These are phyloP conservation scores for Solea senegalensis DNA, from an alignment of 2,113 vertebrate species.

Conservation along the genomic window DNA sequence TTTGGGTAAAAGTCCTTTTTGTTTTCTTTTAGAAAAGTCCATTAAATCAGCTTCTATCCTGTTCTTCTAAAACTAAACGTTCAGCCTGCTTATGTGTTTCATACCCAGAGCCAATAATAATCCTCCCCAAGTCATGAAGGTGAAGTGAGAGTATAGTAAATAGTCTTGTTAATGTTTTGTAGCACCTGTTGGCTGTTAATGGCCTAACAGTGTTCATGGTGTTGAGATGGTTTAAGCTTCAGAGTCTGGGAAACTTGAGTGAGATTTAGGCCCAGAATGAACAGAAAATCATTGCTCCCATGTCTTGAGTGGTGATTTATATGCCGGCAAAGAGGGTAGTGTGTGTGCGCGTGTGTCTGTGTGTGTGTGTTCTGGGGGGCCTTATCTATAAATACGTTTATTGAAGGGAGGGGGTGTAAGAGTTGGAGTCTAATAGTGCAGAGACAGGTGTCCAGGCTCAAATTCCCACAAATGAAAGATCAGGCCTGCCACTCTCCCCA, in stretches of 20 bases:
- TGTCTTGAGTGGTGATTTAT: slow-evolving; percentile 27
- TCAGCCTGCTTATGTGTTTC: slow-evolving; percentile 13
- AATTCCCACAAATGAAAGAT: slow-evolving; percentile 86
- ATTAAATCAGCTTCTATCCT: background rate
- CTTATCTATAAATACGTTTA: slow-evolving; percentile 85
- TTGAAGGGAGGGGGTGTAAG: slow-evolving; percentile 27
- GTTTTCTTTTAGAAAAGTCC: background rate
- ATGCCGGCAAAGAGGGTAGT: slow-evolving; percentile 25
- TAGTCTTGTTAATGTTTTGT: slow-evolving; percentile 64
- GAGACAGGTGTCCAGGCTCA: slow-evolving; percentile 88
- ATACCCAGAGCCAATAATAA: slow-evolving; percentile 27
- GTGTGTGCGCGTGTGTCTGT: slow-evolving; percentile 27
- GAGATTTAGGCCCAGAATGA: slow-evolving; percentile 48
- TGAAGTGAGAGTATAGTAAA: slow-evolving; percentile 53
- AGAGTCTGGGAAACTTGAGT: slow-evolving; percentile 52
- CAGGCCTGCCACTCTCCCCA: slow-evolving; percentile 77
- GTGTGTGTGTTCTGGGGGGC: slow-evolving; percentile 28
- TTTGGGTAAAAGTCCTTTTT: slow-evolving; percentile 86
- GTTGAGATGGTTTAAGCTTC: slow-evolving; percentile 42
- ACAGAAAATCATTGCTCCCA: slow-evolving; percentile 48
- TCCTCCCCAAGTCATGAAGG: slow-evolving; percentile 35
- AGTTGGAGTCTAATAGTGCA: slow-evolving; percentile 75
- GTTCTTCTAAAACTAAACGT: background rate
- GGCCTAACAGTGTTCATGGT: slow-evolving; percentile 54
- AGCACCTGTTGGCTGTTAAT: slow-evolving; percentile 68